phyloP scores from a whole-genome alignment of 2,113 vertebrate species.

The Pteropus alecto region DNA sequence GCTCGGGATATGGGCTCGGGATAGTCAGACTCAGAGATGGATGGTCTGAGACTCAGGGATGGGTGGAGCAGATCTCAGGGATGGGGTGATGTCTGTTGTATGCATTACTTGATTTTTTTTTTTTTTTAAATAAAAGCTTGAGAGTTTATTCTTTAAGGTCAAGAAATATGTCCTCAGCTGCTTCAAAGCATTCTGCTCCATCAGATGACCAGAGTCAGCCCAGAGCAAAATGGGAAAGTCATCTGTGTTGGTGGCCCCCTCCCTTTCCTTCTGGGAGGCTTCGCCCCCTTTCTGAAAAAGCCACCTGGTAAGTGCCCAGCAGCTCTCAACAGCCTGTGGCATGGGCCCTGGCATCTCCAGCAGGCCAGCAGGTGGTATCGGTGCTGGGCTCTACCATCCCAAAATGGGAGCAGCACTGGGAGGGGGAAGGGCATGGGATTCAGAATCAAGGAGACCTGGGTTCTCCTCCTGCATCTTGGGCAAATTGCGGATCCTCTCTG shows the following conservation, averaged over 20 bases:
- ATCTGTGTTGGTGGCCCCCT: neutral
- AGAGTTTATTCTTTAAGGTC: slow-evolving; percentile 18
- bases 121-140: slow-evolving; percentile 29
- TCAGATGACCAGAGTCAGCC: neutral
- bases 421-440: neutral
- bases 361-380: neutral
- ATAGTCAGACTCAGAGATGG: neutral
- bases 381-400: neutral
- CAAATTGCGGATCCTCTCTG: neutral
- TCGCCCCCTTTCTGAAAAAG: neutral
- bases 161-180: neutral
- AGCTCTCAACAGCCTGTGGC: neutral
- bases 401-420: neutral
- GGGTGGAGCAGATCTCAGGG: neutral
- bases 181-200: neutral
- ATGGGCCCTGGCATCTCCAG: neutral
- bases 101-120: neutral
- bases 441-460: neutral
- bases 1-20: neutral
- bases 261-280: neutral
- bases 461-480: neutral
- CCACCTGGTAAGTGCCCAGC: neutral
- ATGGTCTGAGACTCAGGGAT: neutral
- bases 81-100: neutral
- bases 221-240: neutral